Evolutionary conservation across 2,888 invertebrate genomes (phyloP).

Genomic region (Drosophila algonquin): DNA sequence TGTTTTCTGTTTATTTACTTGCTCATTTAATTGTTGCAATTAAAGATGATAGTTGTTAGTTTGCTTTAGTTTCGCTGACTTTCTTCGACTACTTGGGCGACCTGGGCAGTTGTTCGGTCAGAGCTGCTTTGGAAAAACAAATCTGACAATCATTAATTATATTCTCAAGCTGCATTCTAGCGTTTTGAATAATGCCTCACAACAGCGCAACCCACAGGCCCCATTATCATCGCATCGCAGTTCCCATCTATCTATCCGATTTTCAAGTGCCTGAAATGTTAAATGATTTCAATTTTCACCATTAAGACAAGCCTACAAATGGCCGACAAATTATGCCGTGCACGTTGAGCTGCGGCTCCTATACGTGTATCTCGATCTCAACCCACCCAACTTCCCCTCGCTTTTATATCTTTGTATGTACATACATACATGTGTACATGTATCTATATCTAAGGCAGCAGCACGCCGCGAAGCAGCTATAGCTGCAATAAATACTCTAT

Average conservation of each 20-base stretch:
- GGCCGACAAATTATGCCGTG: slow-evolving; percentile 66
- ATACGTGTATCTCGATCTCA: slow-evolving; percentile 19
- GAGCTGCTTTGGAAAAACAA: slow-evolving; percentile 10
- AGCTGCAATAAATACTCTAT: slow-evolving; percentile 11
- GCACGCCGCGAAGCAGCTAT: slow-evolving; percentile 6
- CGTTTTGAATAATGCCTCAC: slow-evolving; percentile 44
- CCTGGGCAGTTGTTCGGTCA: background rate
- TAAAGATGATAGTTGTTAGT: slow-evolving; percentile 57
- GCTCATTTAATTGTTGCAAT: slow-evolving; percentile 66
- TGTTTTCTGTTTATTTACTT: slow-evolving; percentile 30
- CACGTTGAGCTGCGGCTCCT: slow-evolving; percentile 56
- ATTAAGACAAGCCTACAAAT: slow-evolving; percentile 79
- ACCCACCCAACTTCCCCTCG: background rate
- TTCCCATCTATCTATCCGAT: slow-evolving; percentile 2
- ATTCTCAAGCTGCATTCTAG: slow-evolving; percentile 53
- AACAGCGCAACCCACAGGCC: background rate
- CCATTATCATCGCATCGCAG: background rate
- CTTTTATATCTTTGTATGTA: slow-evolving; percentile 45
- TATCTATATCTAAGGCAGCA: slow-evolving; percentile 41
- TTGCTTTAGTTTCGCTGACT: slow-evolving; percentile 72
- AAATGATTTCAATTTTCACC: slow-evolving; percentile 74
- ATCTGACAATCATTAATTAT: slow-evolving; percentile 68
- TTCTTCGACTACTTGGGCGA: slow-evolving; percentile 46
- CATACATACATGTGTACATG: background rate
- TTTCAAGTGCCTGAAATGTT: slow-evolving; percentile 66